These are phyloP conservation scores for Pseudomyrmex concolor DNA, from an alignment of 1,140 invertebrate genomes.

Conservation along the genomic window DNA sequence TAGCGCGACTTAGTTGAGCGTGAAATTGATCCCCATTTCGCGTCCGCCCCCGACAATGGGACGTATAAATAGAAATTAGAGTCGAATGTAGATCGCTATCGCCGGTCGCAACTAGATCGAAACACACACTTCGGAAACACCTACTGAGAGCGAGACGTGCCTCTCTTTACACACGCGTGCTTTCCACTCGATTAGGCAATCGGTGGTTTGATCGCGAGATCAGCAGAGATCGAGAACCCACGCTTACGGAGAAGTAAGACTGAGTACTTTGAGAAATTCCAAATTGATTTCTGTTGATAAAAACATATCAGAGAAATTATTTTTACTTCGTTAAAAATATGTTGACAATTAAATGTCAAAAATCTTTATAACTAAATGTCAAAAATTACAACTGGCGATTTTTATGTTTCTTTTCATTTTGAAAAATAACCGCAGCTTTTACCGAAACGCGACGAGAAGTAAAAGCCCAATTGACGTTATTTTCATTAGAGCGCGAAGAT, in stretches of 20 bases:
- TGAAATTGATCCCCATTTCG: slow-evolving; percentile 67
- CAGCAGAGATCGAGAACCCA: background rate
- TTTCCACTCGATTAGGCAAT: slow-evolving; percentile 13
- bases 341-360: too few relatives aligned
- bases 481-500: background rate
- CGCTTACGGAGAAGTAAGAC: background rate
- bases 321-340: too few relatives aligned
- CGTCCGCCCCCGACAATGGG: slow-evolving; percentile 31
- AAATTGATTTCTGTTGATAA: too few relatives aligned
- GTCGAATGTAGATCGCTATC: slow-evolving; percentile 29
- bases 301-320: too few relatives aligned
- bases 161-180: slow-evolving; percentile 39
- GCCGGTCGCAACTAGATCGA: slow-evolving; percentile 48
- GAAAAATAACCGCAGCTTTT: background rate
- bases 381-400: too few relatives aligned
- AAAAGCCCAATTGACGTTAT: too few relatives aligned
- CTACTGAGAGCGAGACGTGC: slow-evolving; percentile 23
- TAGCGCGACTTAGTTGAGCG: slow-evolving; percentile 60
- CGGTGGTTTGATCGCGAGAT: background rate
- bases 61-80: slow-evolving; percentile 62
- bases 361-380: too few relatives aligned
- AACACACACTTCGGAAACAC: slow-evolving; percentile 45
- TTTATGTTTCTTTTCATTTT: background rate
- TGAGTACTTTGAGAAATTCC: background rate
- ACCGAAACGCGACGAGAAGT: background rate